phyloP scores from a whole-genome alignment of 1,140 invertebrate species.

The Trichonephila clavata region DNA sequence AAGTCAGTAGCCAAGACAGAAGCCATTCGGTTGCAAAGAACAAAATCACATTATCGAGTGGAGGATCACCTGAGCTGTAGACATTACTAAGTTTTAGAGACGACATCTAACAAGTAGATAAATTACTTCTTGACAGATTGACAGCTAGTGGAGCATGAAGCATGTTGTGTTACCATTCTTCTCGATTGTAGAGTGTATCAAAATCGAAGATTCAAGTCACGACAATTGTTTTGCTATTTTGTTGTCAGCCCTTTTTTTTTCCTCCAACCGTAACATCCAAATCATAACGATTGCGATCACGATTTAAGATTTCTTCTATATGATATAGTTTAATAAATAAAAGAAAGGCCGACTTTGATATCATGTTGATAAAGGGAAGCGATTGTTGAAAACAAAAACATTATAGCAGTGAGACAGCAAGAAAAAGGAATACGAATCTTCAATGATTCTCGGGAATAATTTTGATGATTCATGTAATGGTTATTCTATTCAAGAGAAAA shows the following conservation, averaged over 20 bases:
- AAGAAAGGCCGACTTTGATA: no score
- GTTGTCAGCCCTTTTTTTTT: neutral
- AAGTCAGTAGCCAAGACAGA: neutral
- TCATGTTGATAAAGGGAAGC: no score
- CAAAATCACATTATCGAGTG: conserved; percentile 1
- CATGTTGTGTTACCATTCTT: neutral
- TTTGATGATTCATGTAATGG: no score
- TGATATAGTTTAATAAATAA: no score
- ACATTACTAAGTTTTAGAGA: neutral
- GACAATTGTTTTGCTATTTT: neutral
- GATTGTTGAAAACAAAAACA: no score
- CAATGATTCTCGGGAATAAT: no score
- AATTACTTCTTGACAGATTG: neutral
- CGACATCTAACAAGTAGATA: neutral
- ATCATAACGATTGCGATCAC: no score
- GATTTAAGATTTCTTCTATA: no score
- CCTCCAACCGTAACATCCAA: neutral
- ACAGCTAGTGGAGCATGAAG: conserved; percentile 23
- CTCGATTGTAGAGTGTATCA: neutral
- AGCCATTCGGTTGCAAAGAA: conserved; percentile 6
- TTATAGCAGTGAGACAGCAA: no score
- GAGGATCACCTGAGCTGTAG: neutral
- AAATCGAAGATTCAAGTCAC: conserved; percentile 1
- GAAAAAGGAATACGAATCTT: no score
- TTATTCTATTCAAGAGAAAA: no score